These are phyloP conservation scores for Nannoperca obscura DNA, from an alignment of 2,797 vertebrate genomes.

Conservation along the genomic window DNA sequence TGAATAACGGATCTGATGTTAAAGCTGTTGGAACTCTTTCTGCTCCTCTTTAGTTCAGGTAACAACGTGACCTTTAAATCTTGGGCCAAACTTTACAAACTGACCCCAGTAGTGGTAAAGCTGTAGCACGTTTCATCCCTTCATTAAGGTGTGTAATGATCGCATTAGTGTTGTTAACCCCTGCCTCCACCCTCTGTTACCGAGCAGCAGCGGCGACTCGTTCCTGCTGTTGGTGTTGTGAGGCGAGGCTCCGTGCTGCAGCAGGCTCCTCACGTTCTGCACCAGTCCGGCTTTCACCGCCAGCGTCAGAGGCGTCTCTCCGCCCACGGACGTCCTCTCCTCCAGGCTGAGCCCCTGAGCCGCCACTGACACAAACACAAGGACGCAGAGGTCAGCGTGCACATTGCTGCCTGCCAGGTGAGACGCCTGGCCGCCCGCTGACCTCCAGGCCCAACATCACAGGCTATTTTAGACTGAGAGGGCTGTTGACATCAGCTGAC, in stretches of 20 bases:
- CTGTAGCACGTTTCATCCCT: not conserved
- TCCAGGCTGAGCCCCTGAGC: slow-evolving; percentile 86
- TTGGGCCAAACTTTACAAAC: not conserved
- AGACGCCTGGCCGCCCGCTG: slow-evolving; percentile 5
- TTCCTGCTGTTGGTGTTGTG: slow-evolving; percentile 88
- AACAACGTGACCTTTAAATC: not conserved
- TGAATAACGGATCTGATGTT: not conserved
- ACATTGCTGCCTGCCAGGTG: slow-evolving; percentile 44
- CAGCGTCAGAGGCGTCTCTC: slow-evolving; percentile 90
- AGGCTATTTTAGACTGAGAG: slow-evolving; percentile 29
- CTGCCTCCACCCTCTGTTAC: slow-evolving; percentile 70
- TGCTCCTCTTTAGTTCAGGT: too few relatives aligned
- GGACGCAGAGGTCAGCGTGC: slow-evolving; percentile 8
- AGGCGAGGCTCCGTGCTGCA: slow-evolving; percentile 87
- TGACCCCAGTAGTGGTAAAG: not conserved
- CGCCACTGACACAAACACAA: slow-evolving; percentile 56
- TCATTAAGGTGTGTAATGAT: not conserved
- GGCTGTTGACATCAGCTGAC: slow-evolving; percentile 12
- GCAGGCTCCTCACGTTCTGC: slow-evolving; percentile 85
- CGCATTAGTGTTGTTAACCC: not conserved
- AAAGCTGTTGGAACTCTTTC: too few relatives aligned
- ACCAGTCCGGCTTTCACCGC: slow-evolving; percentile 85
- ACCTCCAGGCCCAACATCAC: slow-evolving; percentile 23
- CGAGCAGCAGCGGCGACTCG: slow-evolving; percentile 89
- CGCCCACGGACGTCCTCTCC: slow-evolving; percentile 85